These are phyloP conservation scores for Brachyalestes nurse DNA, from an alignment of 2,797 vertebrate species.

Conservation along the genomic window DNA sequence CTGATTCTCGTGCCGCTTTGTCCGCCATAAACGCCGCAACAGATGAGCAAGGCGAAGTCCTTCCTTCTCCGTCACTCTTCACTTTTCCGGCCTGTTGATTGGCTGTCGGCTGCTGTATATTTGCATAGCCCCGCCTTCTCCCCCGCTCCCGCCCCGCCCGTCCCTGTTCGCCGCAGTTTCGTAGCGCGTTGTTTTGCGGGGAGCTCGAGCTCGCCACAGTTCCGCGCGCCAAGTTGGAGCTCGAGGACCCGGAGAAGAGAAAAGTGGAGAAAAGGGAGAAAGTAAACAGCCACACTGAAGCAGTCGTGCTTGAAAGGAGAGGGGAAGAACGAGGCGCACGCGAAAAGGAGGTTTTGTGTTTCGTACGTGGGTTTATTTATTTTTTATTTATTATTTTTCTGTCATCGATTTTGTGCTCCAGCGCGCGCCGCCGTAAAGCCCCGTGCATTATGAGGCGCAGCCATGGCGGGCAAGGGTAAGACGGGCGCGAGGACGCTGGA, in stretches of 20 bases:
- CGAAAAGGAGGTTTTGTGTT: not conserved
- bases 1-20: not conserved
- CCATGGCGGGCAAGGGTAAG: constrained; percentile 96
- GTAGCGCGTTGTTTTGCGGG: constrained; percentile 42
- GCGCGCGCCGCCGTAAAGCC: constrained; percentile 59
- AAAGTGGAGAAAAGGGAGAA: too few relatives aligned
- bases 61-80: constrained; percentile 60
- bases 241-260: constrained; percentile 6
- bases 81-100: constrained; percentile 61
- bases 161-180: constrained; percentile 25
- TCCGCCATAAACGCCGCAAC: constrained; percentile 31
- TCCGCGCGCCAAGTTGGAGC: constrained; percentile 69
- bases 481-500: constrained; percentile 88
- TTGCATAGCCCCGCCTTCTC: constrained; percentile 52
- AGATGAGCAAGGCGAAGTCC: constrained; percentile 36
- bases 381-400: not conserved
- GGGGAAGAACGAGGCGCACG: constrained; percentile 28
- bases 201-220: constrained; percentile 63
- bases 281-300: too few relatives aligned
- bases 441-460: constrained; percentile 94
- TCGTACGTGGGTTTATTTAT: not conserved
- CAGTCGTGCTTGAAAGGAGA: not conserved
- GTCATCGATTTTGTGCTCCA: constrained; percentile 4
- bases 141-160: constrained; percentile 28
- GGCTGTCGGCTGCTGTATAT: constrained; percentile 32